These are phyloP conservation scores for Harlomillsia oculata DNA, from an alignment of 1,140 invertebrate genomes.

Conservation along the genomic window DNA sequence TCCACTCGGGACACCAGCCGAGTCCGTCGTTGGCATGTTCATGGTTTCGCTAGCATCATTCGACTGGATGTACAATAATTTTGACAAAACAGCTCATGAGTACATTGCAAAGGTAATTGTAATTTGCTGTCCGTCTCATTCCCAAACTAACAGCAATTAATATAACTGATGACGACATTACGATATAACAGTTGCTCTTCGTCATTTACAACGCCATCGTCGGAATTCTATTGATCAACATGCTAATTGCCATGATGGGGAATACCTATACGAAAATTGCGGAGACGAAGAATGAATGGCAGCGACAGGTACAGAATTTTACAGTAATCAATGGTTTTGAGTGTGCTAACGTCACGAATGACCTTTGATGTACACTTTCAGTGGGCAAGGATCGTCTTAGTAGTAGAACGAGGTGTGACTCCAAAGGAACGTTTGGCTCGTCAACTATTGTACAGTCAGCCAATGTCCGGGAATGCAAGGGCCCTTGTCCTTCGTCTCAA, in stretches of 20 bases:
- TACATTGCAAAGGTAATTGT: conserved; percentile 68
- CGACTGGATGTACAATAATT: conserved; percentile 81
- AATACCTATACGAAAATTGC: conserved; percentile 98
- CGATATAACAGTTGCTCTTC: conserved; percentile 79
- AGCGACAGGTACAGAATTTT: conserved; percentile 64
- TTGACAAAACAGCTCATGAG: conserved; percentile 77
- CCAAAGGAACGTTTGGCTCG: conserved; percentile 73
- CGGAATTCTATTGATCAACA: conserved; percentile 88
- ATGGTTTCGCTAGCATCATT: conserved; percentile 95
- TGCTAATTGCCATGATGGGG: conserved; percentile 99
- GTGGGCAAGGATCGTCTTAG: conserved; percentile 95
- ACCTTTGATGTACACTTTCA: conserved; percentile 41
- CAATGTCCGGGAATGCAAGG: conserved; percentile 80
- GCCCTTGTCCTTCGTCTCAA: conserved; percentile 58
- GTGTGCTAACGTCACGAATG: neutral
- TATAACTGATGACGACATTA: too few species aligned
- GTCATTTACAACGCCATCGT: conserved; percentile 94
- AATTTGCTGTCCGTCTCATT: neutral
- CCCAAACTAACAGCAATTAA: too few species aligned
- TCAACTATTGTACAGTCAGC: conserved; percentile 84
- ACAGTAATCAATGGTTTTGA: conserved; percentile 1
- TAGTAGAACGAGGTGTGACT: conserved; percentile 88
- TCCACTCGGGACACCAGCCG: conserved; percentile 78
- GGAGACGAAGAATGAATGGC: conserved; percentile 95
- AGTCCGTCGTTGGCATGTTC: conserved; percentile 94